These are phyloP conservation scores for Xanthorhoe designata DNA, from an alignment of 2,888 invertebrate genomes.

Conservation along the genomic window DNA sequence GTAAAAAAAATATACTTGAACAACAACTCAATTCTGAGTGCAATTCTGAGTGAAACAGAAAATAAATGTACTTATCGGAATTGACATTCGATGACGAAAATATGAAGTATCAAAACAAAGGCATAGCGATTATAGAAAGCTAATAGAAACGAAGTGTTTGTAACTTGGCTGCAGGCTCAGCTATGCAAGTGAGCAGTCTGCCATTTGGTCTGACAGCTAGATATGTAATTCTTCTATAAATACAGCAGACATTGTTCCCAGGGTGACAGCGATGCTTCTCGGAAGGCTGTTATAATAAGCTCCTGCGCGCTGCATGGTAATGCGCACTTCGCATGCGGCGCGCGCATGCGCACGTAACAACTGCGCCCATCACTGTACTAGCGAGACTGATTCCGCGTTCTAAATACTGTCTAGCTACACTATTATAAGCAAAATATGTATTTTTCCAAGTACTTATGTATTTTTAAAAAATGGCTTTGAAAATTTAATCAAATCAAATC, in stretches of 20 bases:
- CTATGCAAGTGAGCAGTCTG: background rate
- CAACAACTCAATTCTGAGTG: no score
- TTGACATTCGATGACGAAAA: no score
- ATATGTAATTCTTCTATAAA: background rate
- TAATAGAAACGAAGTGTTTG: no score
- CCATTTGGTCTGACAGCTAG: background rate
- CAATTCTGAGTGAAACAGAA: no score
- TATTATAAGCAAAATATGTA: background rate
- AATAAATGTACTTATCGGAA: no score
- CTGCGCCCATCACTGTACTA: slow-evolving; percentile 15
- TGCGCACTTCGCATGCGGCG: slow-evolving; percentile 20
- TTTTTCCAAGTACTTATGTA: no score
- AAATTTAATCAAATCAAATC: no score
- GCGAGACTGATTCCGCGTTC: slow-evolving; percentile 6
- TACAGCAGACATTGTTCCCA: slow-evolving; percentile 27
- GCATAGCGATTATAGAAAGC: no score
- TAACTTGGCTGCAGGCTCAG: no score
- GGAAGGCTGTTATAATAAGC: slow-evolving; percentile 27
- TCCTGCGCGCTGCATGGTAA: slow-evolving; percentile 29
- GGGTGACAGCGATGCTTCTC: slow-evolving; percentile 20
- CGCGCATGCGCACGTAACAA: slow-evolving; percentile 2
- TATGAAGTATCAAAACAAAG: no score
- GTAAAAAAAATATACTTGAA: no score
- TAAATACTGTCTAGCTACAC: background rate
- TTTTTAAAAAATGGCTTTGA: no score